Evolutionary conservation across 2,113 vertebrate species (phyloP).

Genomic region (Lipophrys pholis): DNA sequence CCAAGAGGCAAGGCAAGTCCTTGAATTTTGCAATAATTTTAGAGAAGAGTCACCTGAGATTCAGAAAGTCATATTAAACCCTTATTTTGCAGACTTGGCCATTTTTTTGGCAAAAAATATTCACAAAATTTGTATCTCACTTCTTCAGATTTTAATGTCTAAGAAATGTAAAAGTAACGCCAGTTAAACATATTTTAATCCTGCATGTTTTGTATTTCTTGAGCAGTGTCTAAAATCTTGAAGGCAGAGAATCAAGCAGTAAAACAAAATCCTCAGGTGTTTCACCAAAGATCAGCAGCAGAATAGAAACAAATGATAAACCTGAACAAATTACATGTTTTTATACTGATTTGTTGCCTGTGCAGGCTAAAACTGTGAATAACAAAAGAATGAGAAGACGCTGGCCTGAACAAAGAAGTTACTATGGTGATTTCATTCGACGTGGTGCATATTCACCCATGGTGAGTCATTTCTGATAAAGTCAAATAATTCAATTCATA

Average conservation of each 20-base stretch:
- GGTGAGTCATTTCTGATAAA: neutral
- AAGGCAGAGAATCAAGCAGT: neutral
- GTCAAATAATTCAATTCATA: too few relatives aligned
- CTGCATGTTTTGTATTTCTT: too few relatives aligned
- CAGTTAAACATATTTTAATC: too few relatives aligned
- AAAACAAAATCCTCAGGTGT: neutral
- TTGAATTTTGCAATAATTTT: neutral
- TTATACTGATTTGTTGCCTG: neutral
- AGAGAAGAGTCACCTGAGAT: too few relatives aligned
- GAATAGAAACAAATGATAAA: neutral
- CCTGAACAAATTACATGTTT: neutral
- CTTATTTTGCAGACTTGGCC: too few relatives aligned
- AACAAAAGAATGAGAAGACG: neutral
- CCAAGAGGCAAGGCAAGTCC: neutral
- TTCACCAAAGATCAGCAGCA: neutral
- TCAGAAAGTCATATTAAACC: too few relatives aligned
- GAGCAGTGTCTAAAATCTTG: too few relatives aligned
- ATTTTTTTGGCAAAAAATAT: too few relatives aligned
- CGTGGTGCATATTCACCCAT: neutral
- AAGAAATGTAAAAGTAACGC: too few relatives aligned
- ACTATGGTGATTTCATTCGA: neutral
- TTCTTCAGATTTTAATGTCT: too few relatives aligned
- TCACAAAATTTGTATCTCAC: too few relatives aligned
- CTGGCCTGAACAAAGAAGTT: neutral
- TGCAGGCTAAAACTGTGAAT: neutral